Conservation (phyloP, 1,140 invertebrate species). For the Sitobion miscanthi region DNA sequence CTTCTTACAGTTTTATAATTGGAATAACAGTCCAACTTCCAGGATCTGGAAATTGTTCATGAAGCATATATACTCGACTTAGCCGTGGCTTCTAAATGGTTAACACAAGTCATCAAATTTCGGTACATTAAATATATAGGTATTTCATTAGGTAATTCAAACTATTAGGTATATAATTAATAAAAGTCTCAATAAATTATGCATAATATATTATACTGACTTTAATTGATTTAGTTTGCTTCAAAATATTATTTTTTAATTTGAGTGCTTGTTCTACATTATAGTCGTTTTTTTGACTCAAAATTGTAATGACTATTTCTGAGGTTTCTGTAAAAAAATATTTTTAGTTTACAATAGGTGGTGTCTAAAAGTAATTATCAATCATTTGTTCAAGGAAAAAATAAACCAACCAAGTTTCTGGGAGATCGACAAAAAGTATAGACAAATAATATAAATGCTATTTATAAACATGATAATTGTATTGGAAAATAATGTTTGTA, state of each 20-base stretch:
- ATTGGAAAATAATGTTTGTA: neutral
- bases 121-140: neutral
- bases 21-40: conserved; percentile 75
- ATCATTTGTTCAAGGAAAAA: neutral
- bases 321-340: neutral
- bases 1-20: conserved; percentile 66
- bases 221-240: neutral
- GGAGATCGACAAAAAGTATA: neutral
- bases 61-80: conserved; percentile 66
- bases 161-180: neutral
- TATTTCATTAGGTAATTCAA: neutral
- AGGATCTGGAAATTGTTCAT: conserved; percentile 68
- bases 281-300: conserved; percentile 46
- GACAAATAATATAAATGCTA: neutral
- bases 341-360: neutral
- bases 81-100: conserved; percentile 23
- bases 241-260: conserved; percentile 45
- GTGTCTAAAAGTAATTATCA: neutral
- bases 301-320: conserved; percentile 40
- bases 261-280: neutral
- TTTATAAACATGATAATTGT: neutral
- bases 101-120: neutral
- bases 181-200: neutral
- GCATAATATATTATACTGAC: neutral
- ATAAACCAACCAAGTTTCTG: neutral